Evolutionary conservation across 2,113 vertebrate genomes (phyloP).

Genomic region (Embiotoca jacksoni): DNA sequence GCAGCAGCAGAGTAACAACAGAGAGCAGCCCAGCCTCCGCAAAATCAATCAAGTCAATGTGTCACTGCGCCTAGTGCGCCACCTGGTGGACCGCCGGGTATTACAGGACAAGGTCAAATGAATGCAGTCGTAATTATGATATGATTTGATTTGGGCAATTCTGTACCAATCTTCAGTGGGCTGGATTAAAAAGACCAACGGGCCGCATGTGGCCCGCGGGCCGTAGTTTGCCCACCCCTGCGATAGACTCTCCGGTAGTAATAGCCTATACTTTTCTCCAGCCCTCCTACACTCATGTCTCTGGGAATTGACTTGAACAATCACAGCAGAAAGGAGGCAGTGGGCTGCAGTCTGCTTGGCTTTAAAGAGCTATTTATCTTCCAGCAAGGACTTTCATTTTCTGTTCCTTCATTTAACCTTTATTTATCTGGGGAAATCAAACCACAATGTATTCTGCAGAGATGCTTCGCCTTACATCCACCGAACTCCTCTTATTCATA

Average conservation of each 20-base stretch:
- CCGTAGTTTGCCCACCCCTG: neutral
- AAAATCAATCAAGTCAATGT: too few relatives aligned
- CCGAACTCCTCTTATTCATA: neutral
- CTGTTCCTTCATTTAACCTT: constrained; percentile 65
- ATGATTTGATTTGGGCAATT: too few relatives aligned
- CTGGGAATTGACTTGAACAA: constrained; percentile 43
- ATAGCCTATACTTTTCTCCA: constrained; percentile 20
- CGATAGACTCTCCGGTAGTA: constrained; percentile 25
- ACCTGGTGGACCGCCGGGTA: too few relatives aligned
- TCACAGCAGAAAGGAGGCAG: constrained; percentile 39
- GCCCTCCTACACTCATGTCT: constrained; percentile 24
- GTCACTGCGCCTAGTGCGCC: too few relatives aligned
- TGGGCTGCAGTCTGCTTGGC: constrained; percentile 42
- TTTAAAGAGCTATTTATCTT: constrained; percentile 69
- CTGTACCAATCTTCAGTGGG: too few relatives aligned
- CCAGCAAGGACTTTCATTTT: constrained; percentile 52
- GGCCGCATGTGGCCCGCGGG: too few relatives aligned
- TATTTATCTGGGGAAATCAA: constrained; percentile 67
- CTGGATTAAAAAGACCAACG: too few relatives aligned
- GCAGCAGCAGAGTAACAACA: too few relatives aligned
- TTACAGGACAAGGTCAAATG: too few relatives aligned
- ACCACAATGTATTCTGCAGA: constrained; percentile 23
- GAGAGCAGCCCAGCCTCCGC: too few relatives aligned
- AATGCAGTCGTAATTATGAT: too few relatives aligned
- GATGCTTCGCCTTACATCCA: constrained; percentile 19